Percentiles rank a stretch among this genome's conserved stretches.
Conservation (phyloP, 2,888 invertebrate genomes). For the Aradus depressus region DNA sequence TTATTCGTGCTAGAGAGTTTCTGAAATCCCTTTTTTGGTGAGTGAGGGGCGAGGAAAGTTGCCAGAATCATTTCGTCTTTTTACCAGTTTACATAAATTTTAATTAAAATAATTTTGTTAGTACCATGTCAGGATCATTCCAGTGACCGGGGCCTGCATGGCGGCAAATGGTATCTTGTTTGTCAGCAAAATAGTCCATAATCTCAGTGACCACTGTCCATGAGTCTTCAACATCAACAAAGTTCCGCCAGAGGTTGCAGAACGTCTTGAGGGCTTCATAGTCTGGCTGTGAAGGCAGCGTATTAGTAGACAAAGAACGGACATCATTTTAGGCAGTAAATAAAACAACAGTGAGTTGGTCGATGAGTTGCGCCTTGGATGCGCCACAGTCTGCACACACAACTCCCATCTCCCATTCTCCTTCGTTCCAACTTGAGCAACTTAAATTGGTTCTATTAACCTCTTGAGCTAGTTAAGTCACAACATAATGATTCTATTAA, state of each 20-base stretch:
- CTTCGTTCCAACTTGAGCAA: too few relatives aligned
- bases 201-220: slow-evolving; percentile 48
- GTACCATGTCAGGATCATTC: slow-evolving; percentile 65
- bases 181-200: slow-evolving; percentile 50
- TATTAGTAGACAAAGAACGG: background rate
- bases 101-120: background rate
- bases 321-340: slow-evolving; percentile 17
- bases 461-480: too few relatives aligned
- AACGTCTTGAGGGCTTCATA: slow-evolving; percentile 45
- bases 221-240: slow-evolving; percentile 54
- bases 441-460: too few relatives aligned
- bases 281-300: slow-evolving; percentile 45
- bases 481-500: too few relatives aligned
- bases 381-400: background rate
- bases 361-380: background rate
- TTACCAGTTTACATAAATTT: too few relatives aligned
- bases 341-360: background rate
- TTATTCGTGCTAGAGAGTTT: too few relatives aligned
- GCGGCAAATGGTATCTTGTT: slow-evolving; percentile 47
- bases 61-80: too few relatives aligned
- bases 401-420: too few relatives aligned
- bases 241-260: slow-evolving; percentile 60
- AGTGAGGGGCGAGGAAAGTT: too few relatives aligned
- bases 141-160: slow-evolving; percentile 57
- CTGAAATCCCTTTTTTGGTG: too few relatives aligned